Evolutionary conservation across 2,797 vertebrate genomes (phyloP), one percentile per base, ranked within the genome.

Genomic region (Aselliscus stoliczkanus): DNA sequence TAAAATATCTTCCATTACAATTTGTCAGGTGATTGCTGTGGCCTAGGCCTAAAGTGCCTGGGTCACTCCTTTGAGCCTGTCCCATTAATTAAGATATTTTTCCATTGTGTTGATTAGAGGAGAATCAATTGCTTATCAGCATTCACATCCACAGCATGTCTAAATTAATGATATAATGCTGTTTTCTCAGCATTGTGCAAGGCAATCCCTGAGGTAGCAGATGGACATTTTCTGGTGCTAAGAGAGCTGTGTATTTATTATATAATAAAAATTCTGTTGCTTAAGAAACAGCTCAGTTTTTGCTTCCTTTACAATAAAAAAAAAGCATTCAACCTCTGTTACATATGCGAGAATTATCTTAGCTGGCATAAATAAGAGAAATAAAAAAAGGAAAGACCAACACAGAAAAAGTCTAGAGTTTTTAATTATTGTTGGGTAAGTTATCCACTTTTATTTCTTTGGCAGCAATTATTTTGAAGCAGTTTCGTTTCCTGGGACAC

Each of bases 21-120:
- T 77, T 65, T 56, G 21, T 82, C n/a, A 44, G 9, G 37, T 65
- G 60, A 52, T 58, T 75, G 10, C 39, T 85, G 15, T 76, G 73
- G 37, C 81, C 72, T 47, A 18, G 77, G 42, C 81, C 72, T 47
- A 18, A 27, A 34, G 29, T 64, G 23, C 54, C 85, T 60, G 31
- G n/a, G 60, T 83, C 79, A 90, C 3, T 86, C 20, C 54, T 92
- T 75, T 39, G 56, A 60, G n/a, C 5, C 79, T 84, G 73, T 96
- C 89, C 39, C 69, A 80, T 91, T 95, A 94, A 96, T 87, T 94
- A 90, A 96, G 52, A 62, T 83, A 85, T 52, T 85, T 92, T 88
- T 90, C 62, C 76, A 72, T 81, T 70, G 25, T 91, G 67, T 84
- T 2, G 10, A 79, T 87, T 84, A 70, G 12, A 58, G 44, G 44